Percentiles rank a stretch among this genome's conserved stretches.
These are phyloP conservation scores for Recurvirostra avosetta DNA, from an alignment of 2,113 vertebrate species.

Conservation along the genomic window DNA sequence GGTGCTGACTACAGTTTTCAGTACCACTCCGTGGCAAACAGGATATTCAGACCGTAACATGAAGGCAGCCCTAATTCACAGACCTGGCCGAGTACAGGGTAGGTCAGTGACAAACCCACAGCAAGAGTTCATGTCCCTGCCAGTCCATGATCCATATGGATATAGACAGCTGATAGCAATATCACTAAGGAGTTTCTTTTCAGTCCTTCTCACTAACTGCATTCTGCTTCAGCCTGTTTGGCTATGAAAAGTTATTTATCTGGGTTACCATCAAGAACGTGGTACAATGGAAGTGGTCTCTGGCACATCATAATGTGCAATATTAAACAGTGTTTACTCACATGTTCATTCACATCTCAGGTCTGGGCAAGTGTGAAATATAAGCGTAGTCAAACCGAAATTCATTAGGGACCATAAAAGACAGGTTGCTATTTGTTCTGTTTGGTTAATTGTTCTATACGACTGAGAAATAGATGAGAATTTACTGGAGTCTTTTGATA, in stretches of 20 bases:
- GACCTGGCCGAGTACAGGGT: background rate
- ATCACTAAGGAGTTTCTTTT: background rate
- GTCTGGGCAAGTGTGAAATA: background rate
- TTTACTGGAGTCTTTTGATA: constrained; percentile 1
- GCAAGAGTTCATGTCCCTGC: background rate
- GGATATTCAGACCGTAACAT: background rate
- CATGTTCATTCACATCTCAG: background rate
- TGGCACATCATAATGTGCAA: background rate
- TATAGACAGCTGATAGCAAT: background rate
- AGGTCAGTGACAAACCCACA: background rate
- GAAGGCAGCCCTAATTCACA: background rate
- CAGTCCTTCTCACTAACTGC: background rate
- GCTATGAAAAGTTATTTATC: background rate
- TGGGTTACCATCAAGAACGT: background rate
- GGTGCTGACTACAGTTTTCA: background rate
- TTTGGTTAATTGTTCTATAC: constrained; percentile 23
- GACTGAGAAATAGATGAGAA: constrained; percentile 14
- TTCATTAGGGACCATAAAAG: background rate
- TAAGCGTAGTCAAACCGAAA: background rate
- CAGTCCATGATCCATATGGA: rapidly evolving
- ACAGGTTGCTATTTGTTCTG: background rate
- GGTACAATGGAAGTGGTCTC: background rate
- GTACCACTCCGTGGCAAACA: background rate
- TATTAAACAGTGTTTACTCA: background rate
- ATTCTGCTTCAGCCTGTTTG: background rate